A percentile compares a stretch with the other conserved stretches of the same genome.
phyloP scores from a whole-genome alignment of 2,888 invertebrate species.

The Limnephilus rhombicus region DNA sequence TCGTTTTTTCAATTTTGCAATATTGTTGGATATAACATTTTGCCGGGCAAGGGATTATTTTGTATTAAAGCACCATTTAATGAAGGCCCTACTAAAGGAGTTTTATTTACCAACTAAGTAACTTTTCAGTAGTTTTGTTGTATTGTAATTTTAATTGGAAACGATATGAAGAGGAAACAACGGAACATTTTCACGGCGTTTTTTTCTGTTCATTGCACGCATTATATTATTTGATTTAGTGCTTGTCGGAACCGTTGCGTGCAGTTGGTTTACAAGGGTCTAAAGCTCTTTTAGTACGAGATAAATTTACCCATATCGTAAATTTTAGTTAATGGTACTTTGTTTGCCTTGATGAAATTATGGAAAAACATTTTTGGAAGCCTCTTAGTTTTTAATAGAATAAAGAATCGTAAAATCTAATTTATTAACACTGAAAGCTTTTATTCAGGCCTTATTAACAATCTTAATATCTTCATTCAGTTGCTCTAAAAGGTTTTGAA shows the following conservation, averaged over 20 bases:
- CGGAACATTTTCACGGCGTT: neutral
- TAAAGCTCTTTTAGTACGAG: slow-evolving; percentile 35
- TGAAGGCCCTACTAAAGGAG: neutral
- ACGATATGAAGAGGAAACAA: neutral
- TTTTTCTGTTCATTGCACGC: slow-evolving; percentile 14
- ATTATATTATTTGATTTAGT: slow-evolving; percentile 22
- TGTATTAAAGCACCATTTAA: neutral
- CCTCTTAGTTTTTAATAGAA: neutral
- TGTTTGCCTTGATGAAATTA: neutral
- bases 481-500: neutral
- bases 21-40: too few species aligned
- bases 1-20: too few species aligned
- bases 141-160: neutral
- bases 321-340: slow-evolving; percentile 20
- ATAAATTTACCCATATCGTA: slow-evolving; percentile 33
- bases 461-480: neutral
- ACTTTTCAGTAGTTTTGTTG: neutral
- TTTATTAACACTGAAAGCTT: neutral
- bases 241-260: slow-evolving; percentile 22
- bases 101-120: neutral
- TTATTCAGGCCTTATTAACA: neutral
- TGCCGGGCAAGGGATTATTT: neutral
- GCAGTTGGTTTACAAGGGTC: slow-evolving; percentile 34
- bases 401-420: neutral
- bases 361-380: neutral